Evolutionary conservation across 2,888 invertebrate genomes (phyloP).

Genomic region (Lycophotia porphyrea): DNA sequence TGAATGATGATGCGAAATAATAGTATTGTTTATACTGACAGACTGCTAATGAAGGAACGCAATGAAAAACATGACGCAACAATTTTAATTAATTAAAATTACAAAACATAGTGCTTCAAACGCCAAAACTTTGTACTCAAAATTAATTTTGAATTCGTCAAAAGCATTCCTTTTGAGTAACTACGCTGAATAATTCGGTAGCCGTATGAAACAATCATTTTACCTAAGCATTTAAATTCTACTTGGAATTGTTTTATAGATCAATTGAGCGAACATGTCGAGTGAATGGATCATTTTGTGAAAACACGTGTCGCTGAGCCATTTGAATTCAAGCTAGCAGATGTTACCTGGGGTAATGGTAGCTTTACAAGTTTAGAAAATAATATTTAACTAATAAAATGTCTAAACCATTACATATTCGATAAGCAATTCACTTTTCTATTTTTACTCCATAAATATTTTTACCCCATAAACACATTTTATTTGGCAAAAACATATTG

Average conservation of each 20-base stretch:
- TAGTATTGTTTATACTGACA: background rate
- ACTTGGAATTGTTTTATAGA: conserved; percentile 24
- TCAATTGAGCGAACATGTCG: conserved; percentile 13
- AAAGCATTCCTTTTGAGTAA: conserved; percentile 13
- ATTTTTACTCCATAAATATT: background rate
- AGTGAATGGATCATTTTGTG: conserved; percentile 29
- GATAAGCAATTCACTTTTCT: background rate
- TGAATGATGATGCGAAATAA: background rate
- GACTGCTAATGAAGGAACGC: background rate
- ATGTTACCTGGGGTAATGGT: background rate
- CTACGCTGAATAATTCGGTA: background rate
- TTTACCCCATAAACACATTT: background rate
- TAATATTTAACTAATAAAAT: background rate
- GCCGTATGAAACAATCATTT: conserved; percentile 21
- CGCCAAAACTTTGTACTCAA: background rate
- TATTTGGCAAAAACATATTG: background rate
- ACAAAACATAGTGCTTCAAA: background rate
- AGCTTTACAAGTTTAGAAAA: background rate
- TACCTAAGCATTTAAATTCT: conserved; percentile 16
- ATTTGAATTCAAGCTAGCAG: conserved; percentile 11
- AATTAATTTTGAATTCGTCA: conserved; percentile 5
- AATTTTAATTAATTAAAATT: background rate
- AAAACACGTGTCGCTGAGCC: conserved; percentile 24
- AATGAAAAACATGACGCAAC: background rate
- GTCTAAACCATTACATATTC: background rate